Evolutionary conservation across 2,797 vertebrate species (phyloP), one percentile per base, ranked within the genome.

Genomic region (Babyrousa celebensis): DNA sequence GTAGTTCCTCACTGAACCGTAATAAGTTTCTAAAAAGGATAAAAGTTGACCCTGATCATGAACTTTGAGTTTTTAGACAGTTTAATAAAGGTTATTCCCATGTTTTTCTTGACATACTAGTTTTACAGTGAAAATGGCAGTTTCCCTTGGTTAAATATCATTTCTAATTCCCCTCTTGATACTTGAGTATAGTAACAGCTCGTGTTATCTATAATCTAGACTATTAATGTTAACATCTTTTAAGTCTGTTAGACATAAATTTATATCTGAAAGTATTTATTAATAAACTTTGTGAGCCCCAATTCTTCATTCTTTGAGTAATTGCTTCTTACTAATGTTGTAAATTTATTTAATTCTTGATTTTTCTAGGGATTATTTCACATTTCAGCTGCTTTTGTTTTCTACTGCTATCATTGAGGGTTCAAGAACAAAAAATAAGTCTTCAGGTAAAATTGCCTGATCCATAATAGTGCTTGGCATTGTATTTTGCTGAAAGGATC

Each of bases 301-400:
- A 43, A 40, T 32, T 95, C 96, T 96, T 91, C 91, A 95, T 98
- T 97, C 94, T 94, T 95, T 97, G 75, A 91, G 72, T 96, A 96
- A 94, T 85, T 95, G 92, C 94, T 98, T 97, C 88, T 96, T 97
- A 93, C 94, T 98, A 97, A 96, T 98, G 88, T 93, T 97, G 86
- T 97, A 89, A 96, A 96, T 94, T 95, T 91, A 97, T 97, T 96
- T 97, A 95, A 96, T 97, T 98, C 92, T 97, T 98, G 95, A 94
- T 98, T 98, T 98, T 98, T 97, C 97, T 97, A 97, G 98, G 91
- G 67, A 97, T 94, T 97, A 96, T 98, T 98, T 98, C 97, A 97
- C 95, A 97, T 97, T 98, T 98, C 96, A 98, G 96, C 98, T 97
- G 94, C 96, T 97, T 98, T 98, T 98, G 97, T 98, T 98, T 97